Conservation (phyloP, 2,797 vertebrate species). For the Sparidentex hasta region DNA sequence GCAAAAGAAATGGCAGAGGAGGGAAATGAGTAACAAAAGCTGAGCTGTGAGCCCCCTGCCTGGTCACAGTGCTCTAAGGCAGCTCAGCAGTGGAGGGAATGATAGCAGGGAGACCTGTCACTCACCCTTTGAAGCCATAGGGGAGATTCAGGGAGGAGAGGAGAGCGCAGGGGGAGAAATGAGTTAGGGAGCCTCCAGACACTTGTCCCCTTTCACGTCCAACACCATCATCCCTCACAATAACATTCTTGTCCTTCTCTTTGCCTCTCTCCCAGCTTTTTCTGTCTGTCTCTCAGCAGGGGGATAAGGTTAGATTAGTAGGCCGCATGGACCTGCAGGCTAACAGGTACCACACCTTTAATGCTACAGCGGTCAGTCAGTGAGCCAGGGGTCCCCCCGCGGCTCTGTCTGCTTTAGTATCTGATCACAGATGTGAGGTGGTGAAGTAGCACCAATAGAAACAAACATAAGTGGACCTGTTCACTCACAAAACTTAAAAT, state of each 20-base stretch:
- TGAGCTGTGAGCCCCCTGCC: slow-evolving; percentile 69
- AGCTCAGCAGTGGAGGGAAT: slow-evolving; percentile 63
- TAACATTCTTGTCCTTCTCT: slow-evolving; percentile 67
- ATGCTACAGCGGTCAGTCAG: slow-evolving; percentile 85
- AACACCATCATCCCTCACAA: slow-evolving; percentile 70
- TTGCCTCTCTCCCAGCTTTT: slow-evolving; percentile 48
- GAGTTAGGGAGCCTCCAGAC: slow-evolving; percentile 75
- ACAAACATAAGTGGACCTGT: slow-evolving; percentile 13
- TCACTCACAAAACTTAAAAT: background rate
- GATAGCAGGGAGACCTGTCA: slow-evolving; percentile 81
- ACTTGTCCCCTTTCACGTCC: slow-evolving; percentile 79
- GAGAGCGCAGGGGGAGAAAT: slow-evolving; percentile 41
- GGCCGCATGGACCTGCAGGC: slow-evolving; percentile 73
- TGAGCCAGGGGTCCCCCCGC: slow-evolving; percentile 66
- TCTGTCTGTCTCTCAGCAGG: slow-evolving; percentile 73
- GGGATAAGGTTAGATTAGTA: slow-evolving; percentile 84
- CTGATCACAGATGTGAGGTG: slow-evolving; percentile 52
- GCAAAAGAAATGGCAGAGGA: slow-evolving; percentile 48
- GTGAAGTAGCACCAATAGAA: slow-evolving; percentile 8
- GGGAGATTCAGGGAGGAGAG: slow-evolving; percentile 63
- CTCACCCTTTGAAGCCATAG: slow-evolving; percentile 74
- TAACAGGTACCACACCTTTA: slow-evolving; percentile 82
- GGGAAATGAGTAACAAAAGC: slow-evolving; percentile 70
- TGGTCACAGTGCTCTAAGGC: slow-evolving; percentile 76
- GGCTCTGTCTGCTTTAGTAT: slow-evolving; percentile 46